phyloP scores from a whole-genome alignment of 1,140 invertebrate genomes.

The Drosophila simulans region DNA sequence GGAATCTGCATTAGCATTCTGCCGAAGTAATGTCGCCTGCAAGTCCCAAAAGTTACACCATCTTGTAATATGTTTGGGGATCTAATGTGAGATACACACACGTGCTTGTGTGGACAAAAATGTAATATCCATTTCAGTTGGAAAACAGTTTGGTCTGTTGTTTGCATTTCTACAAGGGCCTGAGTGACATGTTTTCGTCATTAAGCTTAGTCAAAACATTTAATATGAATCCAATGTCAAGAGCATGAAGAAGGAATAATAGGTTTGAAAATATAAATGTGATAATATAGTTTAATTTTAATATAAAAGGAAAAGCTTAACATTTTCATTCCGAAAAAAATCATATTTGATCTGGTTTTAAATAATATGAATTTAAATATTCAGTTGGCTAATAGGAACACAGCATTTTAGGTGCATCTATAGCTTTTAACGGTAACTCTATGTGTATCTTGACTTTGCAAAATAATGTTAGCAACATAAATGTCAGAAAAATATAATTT shows the following conservation, averaged over 20 bases:
- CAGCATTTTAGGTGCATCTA: too few species aligned
- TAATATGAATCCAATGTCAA: neutral
- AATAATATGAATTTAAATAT: too few species aligned
- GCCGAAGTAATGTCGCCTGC: conserved; percentile 68
- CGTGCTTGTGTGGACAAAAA: conserved; percentile 39
- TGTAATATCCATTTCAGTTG: conserved; percentile 15
- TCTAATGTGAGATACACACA: conserved; percentile 19
- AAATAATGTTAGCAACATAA: neutral
- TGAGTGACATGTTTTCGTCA: conserved; percentile 11
- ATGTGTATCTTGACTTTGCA: too few species aligned
- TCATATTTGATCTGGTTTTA: too few species aligned
- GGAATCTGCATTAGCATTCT: conserved; percentile 78
- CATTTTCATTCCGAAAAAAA: too few species aligned
- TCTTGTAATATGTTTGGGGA: conserved; percentile 20
- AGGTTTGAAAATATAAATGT: too few species aligned
- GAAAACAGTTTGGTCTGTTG: conserved; percentile 1
- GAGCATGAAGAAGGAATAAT: too few species aligned
- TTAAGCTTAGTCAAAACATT: conserved; percentile 8
- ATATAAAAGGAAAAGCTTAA: too few species aligned
- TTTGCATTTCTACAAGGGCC: conserved; percentile 13
- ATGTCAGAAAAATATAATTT: neutral
- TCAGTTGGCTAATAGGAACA: too few species aligned
- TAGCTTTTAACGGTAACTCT: too few species aligned
- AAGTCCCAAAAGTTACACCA: conserved; percentile 52
- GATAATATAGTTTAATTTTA: too few species aligned